A percentile compares a stretch with the other conserved stretches of the same genome.
These are phyloP conservation scores for Furcifer pardalis DNA, from an alignment of 2,797 vertebrate genomes.

Conservation along the genomic window DNA sequence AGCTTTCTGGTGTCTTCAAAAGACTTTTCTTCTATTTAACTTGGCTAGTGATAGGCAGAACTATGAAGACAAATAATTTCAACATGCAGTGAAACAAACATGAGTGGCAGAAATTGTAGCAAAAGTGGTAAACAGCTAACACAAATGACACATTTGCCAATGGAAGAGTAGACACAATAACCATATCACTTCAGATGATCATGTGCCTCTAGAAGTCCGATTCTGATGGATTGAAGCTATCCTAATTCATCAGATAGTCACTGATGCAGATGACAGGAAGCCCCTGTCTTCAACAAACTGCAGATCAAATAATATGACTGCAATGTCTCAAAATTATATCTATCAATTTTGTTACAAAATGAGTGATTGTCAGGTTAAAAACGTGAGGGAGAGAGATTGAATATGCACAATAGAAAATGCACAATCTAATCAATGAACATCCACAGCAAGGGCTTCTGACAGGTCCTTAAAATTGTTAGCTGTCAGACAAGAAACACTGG, in stretches of 20 bases:
- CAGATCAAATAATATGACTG: slow-evolving; percentile 7
- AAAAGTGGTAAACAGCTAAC: background rate
- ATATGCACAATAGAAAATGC: background rate
- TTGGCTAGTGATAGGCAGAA: background rate
- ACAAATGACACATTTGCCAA: background rate
- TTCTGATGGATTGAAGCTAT: slow-evolving; percentile 6
- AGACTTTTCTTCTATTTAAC: background rate
- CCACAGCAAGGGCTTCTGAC: too few species aligned
- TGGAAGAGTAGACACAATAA: background rate
- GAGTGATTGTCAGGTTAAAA: background rate
- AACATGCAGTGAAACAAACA: background rate
- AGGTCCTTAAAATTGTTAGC: background rate
- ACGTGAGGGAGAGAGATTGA: background rate
- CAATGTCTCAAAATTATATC: background rate
- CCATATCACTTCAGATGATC: background rate
- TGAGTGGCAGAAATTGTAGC: background rate
- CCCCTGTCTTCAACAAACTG: background rate
- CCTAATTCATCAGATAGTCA: slow-evolving; percentile 1
- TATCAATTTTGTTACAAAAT: background rate
- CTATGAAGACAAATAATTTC: background rate
- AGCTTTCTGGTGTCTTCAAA: background rate
- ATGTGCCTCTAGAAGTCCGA: background rate
- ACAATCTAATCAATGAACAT: background rate
- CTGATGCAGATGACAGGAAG: background rate
- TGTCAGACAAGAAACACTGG: background rate